Base-by-base conservation (phyloP, 1,140 invertebrate genomes). In the Leguminivora glycinivorella region DNA sequence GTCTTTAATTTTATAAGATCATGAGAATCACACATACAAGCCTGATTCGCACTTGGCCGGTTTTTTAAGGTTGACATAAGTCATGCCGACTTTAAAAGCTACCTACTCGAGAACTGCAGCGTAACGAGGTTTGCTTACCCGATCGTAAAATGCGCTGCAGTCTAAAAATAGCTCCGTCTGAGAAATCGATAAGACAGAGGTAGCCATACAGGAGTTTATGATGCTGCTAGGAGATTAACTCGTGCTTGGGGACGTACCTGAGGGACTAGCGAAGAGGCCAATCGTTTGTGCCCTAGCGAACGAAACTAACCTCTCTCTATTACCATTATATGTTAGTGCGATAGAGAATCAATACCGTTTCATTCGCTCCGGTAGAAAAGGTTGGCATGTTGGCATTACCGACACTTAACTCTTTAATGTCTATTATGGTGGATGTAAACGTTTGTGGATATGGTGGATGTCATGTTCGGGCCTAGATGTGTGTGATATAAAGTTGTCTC, bases 111-210 rank as follows among this genome's bases (percentile, higher is more conserved):
- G 9, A 22, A 52, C 19, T 52, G 47, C 47, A 52, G 47, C 6
- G 4, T 22, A 22, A 52, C 47, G 47, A 22, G 47, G 17, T 19
- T 22, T 9, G 19, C 47, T 52, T 22, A 52, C 47, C 10, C 47
- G 47, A 52, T 52, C 47, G 47, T 52, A 52, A 52, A 52, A 52
- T 52, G 47, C 19, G 7, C 47, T 22, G 47, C 47, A 52, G 19
- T 52, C 47, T 52, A 52, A 22, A 52, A 52, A 52, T 52, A 52
- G 47, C 10, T 7, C 17, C 22, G 47, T 52, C 47, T 52, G 7
- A 52, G 19, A 9, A 52, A 52, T 52, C 47, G 19, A 52, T 52
- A 22, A 52, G 47, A 52, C 19, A 22, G n/a, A 47, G 43, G n/a
- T 19, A 47, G 43, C 0, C 0, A 17, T 17, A 6, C n/a, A 17